Evolutionary conservation across 2,888 invertebrate genomes (phyloP).

Genomic region (Autographa gamma): DNA sequence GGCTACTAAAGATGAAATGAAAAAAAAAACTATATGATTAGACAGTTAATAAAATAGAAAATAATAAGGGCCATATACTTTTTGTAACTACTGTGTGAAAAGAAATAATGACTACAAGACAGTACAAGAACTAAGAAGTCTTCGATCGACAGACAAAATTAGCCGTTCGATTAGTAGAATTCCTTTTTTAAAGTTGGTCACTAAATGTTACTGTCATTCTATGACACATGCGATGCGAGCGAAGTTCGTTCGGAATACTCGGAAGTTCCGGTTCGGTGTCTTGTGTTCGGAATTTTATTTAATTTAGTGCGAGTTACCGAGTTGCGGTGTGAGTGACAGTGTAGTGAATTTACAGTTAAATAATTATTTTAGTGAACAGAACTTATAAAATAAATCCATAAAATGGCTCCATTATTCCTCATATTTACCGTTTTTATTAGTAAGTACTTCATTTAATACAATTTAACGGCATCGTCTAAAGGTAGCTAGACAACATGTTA

Average conservation of each 20-base stretch:
- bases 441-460: conserved; percentile 28
- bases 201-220: neutral
- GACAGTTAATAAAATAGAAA: too few species aligned
- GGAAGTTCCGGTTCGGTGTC: neutral
- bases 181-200: neutral
- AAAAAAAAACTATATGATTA: too few species aligned
- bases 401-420: conserved; percentile 36
- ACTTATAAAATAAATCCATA: neutral
- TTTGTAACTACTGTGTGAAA: too few species aligned
- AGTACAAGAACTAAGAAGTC: too few species aligned
- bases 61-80: too few species aligned
- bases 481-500: neutral
- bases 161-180: too few species aligned
- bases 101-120: too few species aligned
- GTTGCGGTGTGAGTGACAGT: neutral
- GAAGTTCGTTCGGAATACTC: neutral
- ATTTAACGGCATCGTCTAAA: neutral
- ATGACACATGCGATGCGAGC: neutral
- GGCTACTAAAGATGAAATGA: too few species aligned
- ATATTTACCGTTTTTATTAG: conserved; percentile 31
- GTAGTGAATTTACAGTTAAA: conserved; percentile 6
- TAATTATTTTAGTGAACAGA: neutral
- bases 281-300: too few species aligned
- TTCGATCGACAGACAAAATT: too few species aligned
- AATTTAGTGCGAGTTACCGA: neutral